Evolutionary conservation across 64 coral and sea anemone species (phyloP), one percentile per base, ranked within the genome.

Genomic region (Montipora cactus): DNA sequence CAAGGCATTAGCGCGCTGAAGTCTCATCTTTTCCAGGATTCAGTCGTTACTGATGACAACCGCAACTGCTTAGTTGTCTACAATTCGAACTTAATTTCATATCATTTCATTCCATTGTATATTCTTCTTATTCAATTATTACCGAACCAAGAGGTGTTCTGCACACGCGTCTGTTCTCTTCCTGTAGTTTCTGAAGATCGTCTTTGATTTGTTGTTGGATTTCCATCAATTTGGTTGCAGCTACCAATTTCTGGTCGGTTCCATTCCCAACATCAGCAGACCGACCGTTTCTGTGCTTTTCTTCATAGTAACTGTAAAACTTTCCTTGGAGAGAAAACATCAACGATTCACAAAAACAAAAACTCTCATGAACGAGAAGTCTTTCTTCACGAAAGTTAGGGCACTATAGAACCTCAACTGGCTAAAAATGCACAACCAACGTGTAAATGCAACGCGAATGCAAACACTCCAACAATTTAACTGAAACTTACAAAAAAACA

Each of bases 131-230:
- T 64, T 15, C 13, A 7, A 16, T 55, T 9, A 13, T 86, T 86
- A 86, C 82, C 46, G 82, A 86, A 46, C 91, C 91, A 59, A 77
- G 75, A 47, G 81, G 51, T 7, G 91, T 88, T 7, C 14, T 93
- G 64, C 92, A 93, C 45, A 93, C 84, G 21, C 76, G 80, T 4
- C 10, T 44, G 49, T 77, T 93, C 62, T 93, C 92, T 12, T 37
- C 55, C 11, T 68, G 68, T 45, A 93, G 80, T 45, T 72, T 93
- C 28, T 80, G 73, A 2, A 87, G n/a, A 6, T 80, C 15, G 13
- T 80, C 20, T 57, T 88, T 78, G 61, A 93, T 80, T 70, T 89
- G 21, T 5, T 89, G 18, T 44, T 46, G 68, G n/a, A 86, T 86
- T 86, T 86, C 47, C 44, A 49, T 22, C 44, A 86, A 64, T 10